Evolutionary conservation across 2,113 vertebrate genomes (phyloP).

Genomic region (Barbus barbus): DNA sequence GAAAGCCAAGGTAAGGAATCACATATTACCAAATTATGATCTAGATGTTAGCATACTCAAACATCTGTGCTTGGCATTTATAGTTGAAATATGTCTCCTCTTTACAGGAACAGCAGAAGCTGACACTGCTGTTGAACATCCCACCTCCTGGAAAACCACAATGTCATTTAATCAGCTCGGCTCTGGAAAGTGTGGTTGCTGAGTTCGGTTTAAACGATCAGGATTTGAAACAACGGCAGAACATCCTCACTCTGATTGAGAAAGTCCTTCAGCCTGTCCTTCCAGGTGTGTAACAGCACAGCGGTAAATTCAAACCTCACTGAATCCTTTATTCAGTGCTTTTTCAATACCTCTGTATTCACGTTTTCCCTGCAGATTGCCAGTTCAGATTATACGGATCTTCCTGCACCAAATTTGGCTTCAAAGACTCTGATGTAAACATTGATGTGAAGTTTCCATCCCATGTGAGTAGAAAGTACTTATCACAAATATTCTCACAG

Average conservation of each 20-base stretch:
- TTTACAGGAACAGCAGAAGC: constrained; percentile 85
- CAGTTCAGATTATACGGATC: constrained; percentile 94
- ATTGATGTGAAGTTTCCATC: constrained; percentile 89
- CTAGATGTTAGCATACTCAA: background rate
- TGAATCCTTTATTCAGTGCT: background rate
- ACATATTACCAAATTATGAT: background rate
- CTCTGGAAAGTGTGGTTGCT: constrained; percentile 78
- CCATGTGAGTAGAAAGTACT: constrained; percentile 80
- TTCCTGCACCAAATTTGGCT: constrained; percentile 89
- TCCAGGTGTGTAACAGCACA: constrained; percentile 74
- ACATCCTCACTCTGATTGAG: constrained; percentile 82
- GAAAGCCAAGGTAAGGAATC: constrained; percentile 78
- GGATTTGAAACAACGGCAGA: constrained; percentile 79
- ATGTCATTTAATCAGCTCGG: constrained; percentile 76
- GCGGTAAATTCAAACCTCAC: background rate
- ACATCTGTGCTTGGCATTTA: constrained; percentile 8
- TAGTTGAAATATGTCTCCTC: constrained; percentile 24
- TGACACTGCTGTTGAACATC: constrained; percentile 82
- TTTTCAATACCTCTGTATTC: background rate
- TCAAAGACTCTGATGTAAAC: constrained; percentile 91
- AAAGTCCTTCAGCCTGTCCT: constrained; percentile 79
- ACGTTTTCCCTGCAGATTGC: constrained; percentile 77
- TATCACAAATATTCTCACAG: background rate
- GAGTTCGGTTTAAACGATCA: constrained; percentile 82
- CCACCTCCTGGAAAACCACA: constrained; percentile 81